phyloP scores from a whole-genome alignment of 2,888 invertebrate species.

The Dermolepida albohirtum region DNA sequence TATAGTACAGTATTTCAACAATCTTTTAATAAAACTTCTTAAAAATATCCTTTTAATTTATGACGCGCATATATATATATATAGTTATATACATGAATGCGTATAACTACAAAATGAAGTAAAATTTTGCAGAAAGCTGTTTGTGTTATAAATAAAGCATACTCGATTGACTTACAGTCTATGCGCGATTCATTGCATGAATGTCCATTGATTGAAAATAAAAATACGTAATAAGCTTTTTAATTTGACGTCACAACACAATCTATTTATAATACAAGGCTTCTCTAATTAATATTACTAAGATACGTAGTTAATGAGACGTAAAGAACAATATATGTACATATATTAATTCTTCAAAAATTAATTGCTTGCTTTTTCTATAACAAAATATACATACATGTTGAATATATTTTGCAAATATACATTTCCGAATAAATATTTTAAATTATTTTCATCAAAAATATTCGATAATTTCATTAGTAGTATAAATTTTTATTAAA shows the following conservation, averaged over 20 bases:
- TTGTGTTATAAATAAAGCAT: no score
- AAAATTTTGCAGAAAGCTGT: no score
- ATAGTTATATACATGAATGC: no score
- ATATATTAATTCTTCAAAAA: slow-evolving; percentile 1
- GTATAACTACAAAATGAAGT: no score
- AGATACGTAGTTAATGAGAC: slow-evolving; percentile 2
- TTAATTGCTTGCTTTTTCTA: slow-evolving; percentile 1
- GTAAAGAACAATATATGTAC: slow-evolving; percentile 10
- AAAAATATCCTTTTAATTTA: no score
- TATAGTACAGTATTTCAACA: no score
- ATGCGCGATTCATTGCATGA: slow-evolving; percentile 20
- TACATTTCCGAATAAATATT: not conserved
- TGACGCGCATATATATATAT: no score
- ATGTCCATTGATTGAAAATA: slow-evolving; percentile 18
- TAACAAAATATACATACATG: slow-evolving; percentile 25
- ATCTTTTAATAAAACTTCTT: no score
- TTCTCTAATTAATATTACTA: slow-evolving; percentile 19
- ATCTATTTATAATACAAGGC: slow-evolving; percentile 24
- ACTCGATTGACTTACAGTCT: not conserved
- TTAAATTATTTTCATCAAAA: slow-evolving; percentile 13
- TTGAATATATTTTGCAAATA: slow-evolving; percentile 1
- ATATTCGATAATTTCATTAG: not conserved
- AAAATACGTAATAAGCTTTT: slow-evolving; percentile 16
- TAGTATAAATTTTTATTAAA: no score
- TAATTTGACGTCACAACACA: slow-evolving; percentile 23